Conservation (phyloP, 1,140 invertebrate species). For the Lepidurus apus region DNA sequence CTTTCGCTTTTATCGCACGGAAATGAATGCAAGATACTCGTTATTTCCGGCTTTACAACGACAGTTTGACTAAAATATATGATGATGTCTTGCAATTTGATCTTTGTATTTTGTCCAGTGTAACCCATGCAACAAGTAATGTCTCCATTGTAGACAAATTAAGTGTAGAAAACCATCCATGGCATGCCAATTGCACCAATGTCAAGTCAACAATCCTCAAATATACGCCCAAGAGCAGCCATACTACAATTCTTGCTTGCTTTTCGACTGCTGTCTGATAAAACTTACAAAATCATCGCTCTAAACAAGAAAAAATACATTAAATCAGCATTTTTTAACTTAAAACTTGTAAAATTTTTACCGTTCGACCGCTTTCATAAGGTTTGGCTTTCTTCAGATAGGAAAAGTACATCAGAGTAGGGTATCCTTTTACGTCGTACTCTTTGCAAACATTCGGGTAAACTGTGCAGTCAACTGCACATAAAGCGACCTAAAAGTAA, state of each 20-base stretch:
- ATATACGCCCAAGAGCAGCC: too few relatives aligned
- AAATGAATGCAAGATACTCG: too few relatives aligned
- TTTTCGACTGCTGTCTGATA: constrained; percentile 24
- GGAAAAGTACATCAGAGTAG: constrained; percentile 80
- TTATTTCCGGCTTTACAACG: too few relatives aligned
- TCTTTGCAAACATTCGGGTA: constrained; percentile 57
- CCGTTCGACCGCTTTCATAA: constrained; percentile 69
- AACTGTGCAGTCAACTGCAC: constrained; percentile 75
- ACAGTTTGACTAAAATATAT: too few relatives aligned
- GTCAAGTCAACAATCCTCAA: too few relatives aligned
- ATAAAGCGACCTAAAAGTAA: constrained; percentile 54
- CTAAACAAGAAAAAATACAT: not conserved
- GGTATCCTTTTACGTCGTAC: constrained; percentile 74
- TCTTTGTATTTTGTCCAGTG: too few relatives aligned
- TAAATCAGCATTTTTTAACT: not conserved
- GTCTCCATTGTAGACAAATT: too few relatives aligned
- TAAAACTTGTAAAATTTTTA: constrained; percentile 41
- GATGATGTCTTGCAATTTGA: too few relatives aligned
- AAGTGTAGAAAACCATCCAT: too few relatives aligned
- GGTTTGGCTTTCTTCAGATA: constrained; percentile 65
- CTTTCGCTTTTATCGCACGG: too few relatives aligned
- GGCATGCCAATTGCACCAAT: too few relatives aligned
- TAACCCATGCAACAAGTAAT: too few relatives aligned
- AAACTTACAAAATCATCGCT: constrained; percentile 30
- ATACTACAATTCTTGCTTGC: constrained; percentile 23